phyloP scores from a whole-genome alignment of 2,113 vertebrate species.

The Xiphophorus maculatus region DNA sequence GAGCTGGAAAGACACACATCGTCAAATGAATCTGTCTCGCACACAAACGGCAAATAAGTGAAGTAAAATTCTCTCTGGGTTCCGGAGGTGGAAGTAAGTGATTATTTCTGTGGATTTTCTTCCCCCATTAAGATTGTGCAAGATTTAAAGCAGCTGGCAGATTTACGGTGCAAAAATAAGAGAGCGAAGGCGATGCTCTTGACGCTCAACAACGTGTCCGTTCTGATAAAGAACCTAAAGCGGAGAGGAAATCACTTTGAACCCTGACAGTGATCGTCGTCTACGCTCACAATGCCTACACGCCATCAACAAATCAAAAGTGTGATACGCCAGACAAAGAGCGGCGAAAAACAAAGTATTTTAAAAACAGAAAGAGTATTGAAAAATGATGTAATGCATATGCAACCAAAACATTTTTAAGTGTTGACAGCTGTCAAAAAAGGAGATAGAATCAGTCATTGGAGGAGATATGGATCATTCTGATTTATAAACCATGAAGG shows the following conservation, averaged over 20 bases:
- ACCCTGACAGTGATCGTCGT: constrained; percentile 35
- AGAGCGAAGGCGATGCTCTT: constrained; percentile 26
- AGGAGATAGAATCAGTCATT: constrained; percentile 24
- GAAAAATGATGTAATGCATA: constrained; percentile 53
- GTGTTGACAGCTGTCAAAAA: constrained; percentile 42
- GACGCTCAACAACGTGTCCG: constrained; percentile 38
- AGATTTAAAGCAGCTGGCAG: constrained; percentile 6
- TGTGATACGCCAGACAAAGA: constrained; percentile 38
- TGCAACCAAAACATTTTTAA: constrained; percentile 40
- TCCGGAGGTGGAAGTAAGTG: neutral
- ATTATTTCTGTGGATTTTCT: neutral
- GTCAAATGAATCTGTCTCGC: neutral
- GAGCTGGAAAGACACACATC: constrained; percentile 9
- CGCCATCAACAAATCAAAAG: constrained; percentile 50
- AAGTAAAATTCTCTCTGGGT: neutral
- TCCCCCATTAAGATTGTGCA: constrained; percentile 12
- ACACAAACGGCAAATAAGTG: neutral
- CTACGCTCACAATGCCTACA: constrained; percentile 14
- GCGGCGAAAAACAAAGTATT: constrained; percentile 33
- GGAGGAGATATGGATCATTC: neutral
- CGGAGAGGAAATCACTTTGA: constrained; percentile 53
- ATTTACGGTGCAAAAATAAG: constrained; percentile 8
- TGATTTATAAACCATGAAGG: neutral
- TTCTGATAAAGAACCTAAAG: constrained; percentile 36
- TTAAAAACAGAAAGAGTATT: constrained; percentile 44